phyloP scores from a whole-genome alignment of 2,888 invertebrate species.

The Cremastobaeus sp. region DNA sequence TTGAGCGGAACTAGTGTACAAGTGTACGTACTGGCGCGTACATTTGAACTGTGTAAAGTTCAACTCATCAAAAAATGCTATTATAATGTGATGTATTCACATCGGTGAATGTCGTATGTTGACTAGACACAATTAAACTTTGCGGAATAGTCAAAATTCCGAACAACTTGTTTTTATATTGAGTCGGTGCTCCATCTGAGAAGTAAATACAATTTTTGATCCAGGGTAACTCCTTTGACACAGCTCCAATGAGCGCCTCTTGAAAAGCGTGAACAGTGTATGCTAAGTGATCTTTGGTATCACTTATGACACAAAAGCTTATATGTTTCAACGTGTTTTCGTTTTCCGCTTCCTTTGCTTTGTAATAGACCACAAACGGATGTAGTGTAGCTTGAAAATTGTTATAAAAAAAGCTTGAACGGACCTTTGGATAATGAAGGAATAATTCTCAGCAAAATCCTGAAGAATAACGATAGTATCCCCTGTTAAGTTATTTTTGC shows the following conservation, averaged over 20 bases:
- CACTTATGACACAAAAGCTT: constrained; percentile 15
- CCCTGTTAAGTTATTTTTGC: constrained; percentile 5
- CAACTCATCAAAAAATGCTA: no score
- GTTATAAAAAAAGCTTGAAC: constrained; percentile 21
- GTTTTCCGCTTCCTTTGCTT: background rate
- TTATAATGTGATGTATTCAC: no score
- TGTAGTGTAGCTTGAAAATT: constrained; percentile 13
- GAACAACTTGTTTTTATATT: constrained; percentile 27
- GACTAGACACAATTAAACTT: no score
- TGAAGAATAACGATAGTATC: constrained; percentile 8
- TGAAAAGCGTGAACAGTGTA: constrained; percentile 25
- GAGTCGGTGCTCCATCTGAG: constrained; percentile 22
- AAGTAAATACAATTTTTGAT: constrained; percentile 14
- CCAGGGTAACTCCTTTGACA: constrained; percentile 7
- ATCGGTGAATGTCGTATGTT: no score
- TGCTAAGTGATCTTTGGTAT: constrained; percentile 16
- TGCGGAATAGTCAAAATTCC: no score
- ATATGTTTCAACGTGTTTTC: background rate
- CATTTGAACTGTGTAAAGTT: no score
- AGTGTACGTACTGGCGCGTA: no score
- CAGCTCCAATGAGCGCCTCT: background rate
- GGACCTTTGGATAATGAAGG: constrained; percentile 15
- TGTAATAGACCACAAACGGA: constrained; percentile 8
- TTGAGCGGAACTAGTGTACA: no score
- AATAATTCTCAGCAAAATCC: constrained; percentile 27